phyloP scores from a whole-genome alignment of 1,140 invertebrate genomes.

The Drosophila chauvacae region DNA sequence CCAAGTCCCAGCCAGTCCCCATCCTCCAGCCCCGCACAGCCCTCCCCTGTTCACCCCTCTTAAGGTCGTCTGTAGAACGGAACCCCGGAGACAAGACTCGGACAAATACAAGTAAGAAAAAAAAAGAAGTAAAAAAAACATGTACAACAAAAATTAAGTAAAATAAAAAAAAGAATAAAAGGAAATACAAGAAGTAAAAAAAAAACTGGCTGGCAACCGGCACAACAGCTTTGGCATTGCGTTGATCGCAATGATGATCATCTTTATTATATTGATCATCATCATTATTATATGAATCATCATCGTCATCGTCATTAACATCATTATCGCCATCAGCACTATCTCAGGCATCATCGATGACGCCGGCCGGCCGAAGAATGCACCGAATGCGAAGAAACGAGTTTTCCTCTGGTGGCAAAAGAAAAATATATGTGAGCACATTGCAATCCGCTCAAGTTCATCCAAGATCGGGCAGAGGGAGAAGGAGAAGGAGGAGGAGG shows the following conservation, averaged over 20 bases:
- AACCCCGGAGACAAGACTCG: slow-evolving; percentile 53
- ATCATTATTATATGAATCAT: slow-evolving; percentile 24
- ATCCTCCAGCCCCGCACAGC: slow-evolving; percentile 2
- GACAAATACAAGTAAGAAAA: slow-evolving; percentile 14
- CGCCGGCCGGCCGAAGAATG: slow-evolving; percentile 70
- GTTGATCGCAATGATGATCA: slow-evolving; percentile 49
- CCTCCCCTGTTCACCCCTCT: slow-evolving; percentile 48
- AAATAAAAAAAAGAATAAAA: slow-evolving; percentile 3
- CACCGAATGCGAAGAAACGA: slow-evolving; percentile 20
- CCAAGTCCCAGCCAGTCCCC: neutral
- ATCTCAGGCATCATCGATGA: slow-evolving; percentile 64
- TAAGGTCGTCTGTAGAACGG: slow-evolving; percentile 81
- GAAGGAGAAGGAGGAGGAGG: neutral
- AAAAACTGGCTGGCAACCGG: slow-evolving; percentile 40
- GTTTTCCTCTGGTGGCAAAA: slow-evolving; percentile 10
- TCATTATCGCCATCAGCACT: slow-evolving; percentile 53
- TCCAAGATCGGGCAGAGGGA: slow-evolving; percentile 14
- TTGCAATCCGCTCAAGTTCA: slow-evolving; percentile 48
- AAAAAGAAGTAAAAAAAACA: neutral
- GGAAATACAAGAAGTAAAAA: slow-evolving; percentile 13
- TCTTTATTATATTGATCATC: slow-evolving; percentile 27
- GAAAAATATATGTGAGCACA: slow-evolving; percentile 31
- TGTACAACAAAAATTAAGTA: neutral
- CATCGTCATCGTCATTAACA: slow-evolving; percentile 39
- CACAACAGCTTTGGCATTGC: slow-evolving; percentile 54